Base-by-base conservation (phyloP, 2,888 invertebrate genomes). In the Napeogenes inachia region DNA sequence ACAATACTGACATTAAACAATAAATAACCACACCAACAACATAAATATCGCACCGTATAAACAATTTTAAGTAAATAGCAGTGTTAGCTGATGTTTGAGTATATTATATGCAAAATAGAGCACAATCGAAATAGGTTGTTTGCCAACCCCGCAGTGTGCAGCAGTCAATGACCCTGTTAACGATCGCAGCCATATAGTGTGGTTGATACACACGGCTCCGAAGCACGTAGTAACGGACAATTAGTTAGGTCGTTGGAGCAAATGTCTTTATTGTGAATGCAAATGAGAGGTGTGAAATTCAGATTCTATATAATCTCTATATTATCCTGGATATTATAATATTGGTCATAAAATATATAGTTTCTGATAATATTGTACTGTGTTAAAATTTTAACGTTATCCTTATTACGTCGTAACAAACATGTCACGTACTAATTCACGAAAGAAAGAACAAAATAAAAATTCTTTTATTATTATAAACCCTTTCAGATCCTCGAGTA, bases 91-190 rank as follows among this genome's bases (percentile, higher is more conserved):
- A 61, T 70, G 64, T 61, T 57, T 62, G 57, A 65, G 64, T 57
- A 67, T 66, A 64, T 68, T 62, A 66, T 68, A 68, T 71, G 71
- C 63, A 73, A 76, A 75, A 72, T 75, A 72, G 61, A 72, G 72
- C 68, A 74, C 75, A 74, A 80, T 77, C 74, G 74, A 77, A 79
- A 75, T 77, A 73, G 75, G 75, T 74, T 74, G 68, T 62, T 64
- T 69, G 66, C 67, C 71, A 73, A 70, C 70, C 76, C 75, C 72
- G 73, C 71, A 69, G 59, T 59, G 57, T 72, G 73, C 68, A 67
- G 70, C 68, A 77, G 82, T 81, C 82, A 77, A 79, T 73, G 82
- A 78, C 79, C 81, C 73, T 69, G 71, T 67, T 79, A 78, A 77
- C 76, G 78, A 79, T 73, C 74, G 77, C 63, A 71, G 67, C 70